phyloP scores from a whole-genome alignment of 2,888 invertebrate genomes.

The Penaeus monodon region DNA sequence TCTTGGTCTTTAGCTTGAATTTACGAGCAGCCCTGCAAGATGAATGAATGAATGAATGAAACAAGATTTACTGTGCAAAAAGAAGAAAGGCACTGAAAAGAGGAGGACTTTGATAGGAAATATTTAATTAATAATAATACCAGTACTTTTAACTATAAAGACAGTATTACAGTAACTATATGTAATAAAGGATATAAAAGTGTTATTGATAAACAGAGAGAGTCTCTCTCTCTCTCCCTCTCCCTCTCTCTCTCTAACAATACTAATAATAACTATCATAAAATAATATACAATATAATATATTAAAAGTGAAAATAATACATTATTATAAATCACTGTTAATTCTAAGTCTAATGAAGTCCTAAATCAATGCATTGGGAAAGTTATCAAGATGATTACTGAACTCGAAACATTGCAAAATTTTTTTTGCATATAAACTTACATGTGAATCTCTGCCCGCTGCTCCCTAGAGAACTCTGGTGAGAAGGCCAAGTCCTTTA shows the following conservation, averaged over 20 bases:
- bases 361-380: too few species aligned
- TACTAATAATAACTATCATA: too few species aligned
- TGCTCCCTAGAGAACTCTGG: slow-evolving; percentile 71
- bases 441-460: slow-evolving; percentile 70
- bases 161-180: too few species aligned
- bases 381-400: too few species aligned
- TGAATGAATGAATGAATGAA: background rate
- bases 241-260: too few species aligned
- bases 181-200: background rate
- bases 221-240: too few species aligned
- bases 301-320: too few species aligned
- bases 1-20: slow-evolving; percentile 72
- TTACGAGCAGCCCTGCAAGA: slow-evolving; percentile 70
- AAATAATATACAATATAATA: too few species aligned
- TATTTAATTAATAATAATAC: background rate
- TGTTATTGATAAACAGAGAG: background rate
- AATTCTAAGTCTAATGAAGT: too few species aligned
- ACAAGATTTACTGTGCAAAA: background rate
- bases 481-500: slow-evolving; percentile 70
- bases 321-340: too few species aligned
- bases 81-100: background rate
- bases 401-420: too few species aligned
- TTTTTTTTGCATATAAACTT: slow-evolving; percentile 26
- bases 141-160: background rate
- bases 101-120: background rate